Percentiles rank a stretch among this genome's conserved stretches.
Conservation (phyloP, 2,113 vertebrate species). For the Patagioenas fasciata region DNA sequence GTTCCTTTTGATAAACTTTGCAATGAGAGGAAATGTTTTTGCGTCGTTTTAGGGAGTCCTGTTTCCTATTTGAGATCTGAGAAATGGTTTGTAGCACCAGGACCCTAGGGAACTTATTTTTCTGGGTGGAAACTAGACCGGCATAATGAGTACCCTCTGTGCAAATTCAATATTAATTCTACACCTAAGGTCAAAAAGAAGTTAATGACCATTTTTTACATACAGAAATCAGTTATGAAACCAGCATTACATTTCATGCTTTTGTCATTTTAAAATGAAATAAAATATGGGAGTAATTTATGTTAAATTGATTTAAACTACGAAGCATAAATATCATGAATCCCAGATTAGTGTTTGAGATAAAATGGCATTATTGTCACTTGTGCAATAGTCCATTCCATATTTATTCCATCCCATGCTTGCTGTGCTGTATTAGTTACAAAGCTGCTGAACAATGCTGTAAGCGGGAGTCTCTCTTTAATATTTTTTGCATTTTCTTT, state of each 20-base stretch:
- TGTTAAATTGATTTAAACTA: constrained; percentile 71
- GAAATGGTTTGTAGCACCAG: constrained; percentile 3
- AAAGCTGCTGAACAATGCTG: constrained; percentile 44
- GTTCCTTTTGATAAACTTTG: constrained; percentile 47
- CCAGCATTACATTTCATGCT: constrained; percentile 35
- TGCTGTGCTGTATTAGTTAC: constrained; percentile 35
- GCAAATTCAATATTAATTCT: constrained; percentile 68
- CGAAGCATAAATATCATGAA: constrained; percentile 58
- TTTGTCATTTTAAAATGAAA: constrained; percentile 56
- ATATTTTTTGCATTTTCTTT: constrained; percentile 72
- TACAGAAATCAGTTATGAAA: constrained; percentile 33
- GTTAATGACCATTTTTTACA: constrained; percentile 73
- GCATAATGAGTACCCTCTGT: constrained; percentile 61
- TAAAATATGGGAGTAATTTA: constrained; percentile 56
- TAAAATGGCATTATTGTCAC: neutral
- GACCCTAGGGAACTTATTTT: constrained; percentile 59
- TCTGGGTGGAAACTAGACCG: constrained; percentile 49
- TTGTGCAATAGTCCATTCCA: neutral
- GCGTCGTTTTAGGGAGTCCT: neutral
- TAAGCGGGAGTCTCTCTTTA: constrained; percentile 22
- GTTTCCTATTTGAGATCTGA: constrained; percentile 56
- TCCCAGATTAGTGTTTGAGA: neutral
- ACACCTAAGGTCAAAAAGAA: constrained; percentile 72
- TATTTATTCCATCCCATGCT: neutral
- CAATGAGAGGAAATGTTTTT: constrained; percentile 58